Conservation (phyloP, 2,797 vertebrate species). For the Dermochelys coriacea region DNA sequence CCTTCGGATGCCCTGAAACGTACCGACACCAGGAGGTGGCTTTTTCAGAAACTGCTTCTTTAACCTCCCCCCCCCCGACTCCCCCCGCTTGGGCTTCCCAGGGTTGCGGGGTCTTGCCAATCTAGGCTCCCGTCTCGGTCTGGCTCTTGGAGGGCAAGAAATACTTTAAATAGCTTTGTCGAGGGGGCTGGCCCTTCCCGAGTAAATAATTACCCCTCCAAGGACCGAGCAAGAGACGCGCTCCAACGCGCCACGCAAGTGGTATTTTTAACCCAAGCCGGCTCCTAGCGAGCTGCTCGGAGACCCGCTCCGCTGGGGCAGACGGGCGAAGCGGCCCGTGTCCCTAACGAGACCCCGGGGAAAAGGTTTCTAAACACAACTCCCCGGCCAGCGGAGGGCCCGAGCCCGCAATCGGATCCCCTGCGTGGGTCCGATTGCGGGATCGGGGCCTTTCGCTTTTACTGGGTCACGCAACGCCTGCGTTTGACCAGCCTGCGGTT, state of each 20-base stretch:
- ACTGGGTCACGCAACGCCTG: not conserved
- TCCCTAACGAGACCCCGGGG: not conserved
- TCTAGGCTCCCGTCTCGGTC: too few species aligned
- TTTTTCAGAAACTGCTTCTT: too few species aligned
- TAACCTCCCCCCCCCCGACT: too few species aligned
- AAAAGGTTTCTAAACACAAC: rapidly evolving
- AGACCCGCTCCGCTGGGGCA: too few species aligned
- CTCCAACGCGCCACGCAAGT: too few species aligned
- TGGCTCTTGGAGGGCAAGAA: not conserved
- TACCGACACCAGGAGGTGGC: too few species aligned
- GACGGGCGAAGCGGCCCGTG: not conserved
- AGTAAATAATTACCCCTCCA: not conserved
- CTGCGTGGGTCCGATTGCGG: not conserved
- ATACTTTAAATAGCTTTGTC: too few species aligned
- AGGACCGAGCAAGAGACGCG: not conserved
- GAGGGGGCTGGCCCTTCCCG: too few species aligned
- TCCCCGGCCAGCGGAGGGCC: not conserved
- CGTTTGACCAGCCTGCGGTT: not conserved
- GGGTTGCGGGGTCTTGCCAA: not conserved
- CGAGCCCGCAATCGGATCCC: not conserved
- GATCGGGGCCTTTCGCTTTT: not conserved
- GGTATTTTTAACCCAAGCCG: too few species aligned
- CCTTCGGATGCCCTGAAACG: too few species aligned
- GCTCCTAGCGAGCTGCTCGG: rapidly evolving
- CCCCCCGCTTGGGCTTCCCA: not conserved